Base-by-base conservation (phyloP, 2,888 invertebrate genomes). In the Macrosoma leucophasiata region DNA sequence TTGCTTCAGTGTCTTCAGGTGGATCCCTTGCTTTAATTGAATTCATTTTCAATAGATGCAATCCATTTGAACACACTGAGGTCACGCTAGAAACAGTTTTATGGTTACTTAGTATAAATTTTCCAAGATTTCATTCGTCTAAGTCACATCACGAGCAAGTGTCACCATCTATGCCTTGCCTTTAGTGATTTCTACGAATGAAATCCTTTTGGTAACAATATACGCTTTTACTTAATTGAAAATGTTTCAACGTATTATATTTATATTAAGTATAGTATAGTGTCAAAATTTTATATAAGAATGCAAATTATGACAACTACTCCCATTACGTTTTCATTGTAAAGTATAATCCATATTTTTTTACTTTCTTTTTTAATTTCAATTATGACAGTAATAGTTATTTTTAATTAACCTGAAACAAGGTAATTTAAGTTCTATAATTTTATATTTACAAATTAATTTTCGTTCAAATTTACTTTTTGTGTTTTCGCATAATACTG, bases 161-260 rank as follows among this genome's bases (percentile, higher is more conserved):
- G 19, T 21, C 44, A 26, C 8, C 14, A 29, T 13, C 17, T 17
- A 41, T 36, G 33, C 36, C 39, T 40, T 37, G 29, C 33, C 33
- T 42, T 44, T 50, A 62, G 62, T 61, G 51, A 61, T 60, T 69
- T 67, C 59, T 55, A 51, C 46, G 46, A 46, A 56, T 58, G 58
- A 60, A 58, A 52, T 57, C 50, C 47, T 60, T 63, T 70, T 62
- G 61, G 71, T 74, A 72, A 67, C 67, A 64, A 69, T 57, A 77
- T 81, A 82, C 81, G 79, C 81, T 82, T 82, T 63, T 75, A 81
- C 76, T 76, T 79, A 74, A 72, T 66, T 76, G 72, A 76, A 63
- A 70, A 71, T 68, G 60, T 71, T 78, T 76, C 66, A 71, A 66
- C 76, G 77, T 81, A 82, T 81, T 81, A 79, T 77, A 77, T 81